Evolutionary conservation across 2,113 vertebrate species (phyloP), one percentile per base, ranked within the genome.

Genomic region (crab-eating macaque (Macaca fascicularis)): DNA sequence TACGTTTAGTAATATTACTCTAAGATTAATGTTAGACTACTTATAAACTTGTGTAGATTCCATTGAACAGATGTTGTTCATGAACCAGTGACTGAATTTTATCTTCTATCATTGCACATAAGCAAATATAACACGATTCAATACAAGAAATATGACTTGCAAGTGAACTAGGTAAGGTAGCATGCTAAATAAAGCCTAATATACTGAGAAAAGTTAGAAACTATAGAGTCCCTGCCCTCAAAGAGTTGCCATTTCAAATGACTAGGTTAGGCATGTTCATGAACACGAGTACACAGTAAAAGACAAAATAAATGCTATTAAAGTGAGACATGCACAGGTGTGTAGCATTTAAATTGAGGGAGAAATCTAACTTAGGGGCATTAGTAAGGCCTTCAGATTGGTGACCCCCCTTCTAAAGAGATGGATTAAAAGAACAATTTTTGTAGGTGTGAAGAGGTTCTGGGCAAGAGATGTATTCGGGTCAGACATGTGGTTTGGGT

Each of bases 241-340:
- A 69, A 89, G 64, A 45, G 45, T 32, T 79, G 45, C 45, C 83
- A 87, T 25, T 25, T 97, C 75, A 95, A 76, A 61, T 85, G 50
- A 81, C 5, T 69, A 59, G 12, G 3, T 40, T 59, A 57, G 40
- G 5, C 10, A 30, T 83, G 10, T 75, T 83, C 11, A 23, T 89
- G 48, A 83, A 61, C 27, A 5, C 52, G 35, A 83, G 6, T 80
- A 10, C 9, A 32, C 11, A 67, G 17, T 67, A 67, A 84, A 85
- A 35, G 35, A 45, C 23, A 88, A 95, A 94, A 55, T 57, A 82
- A 89, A 35, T 25, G 4, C 20, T 57, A 2, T 8, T 32, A 84
- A 25, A 76, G 2, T 64, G 13, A 16, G 3, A 9, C 2, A 57
- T 5, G 5, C 0, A 22, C 4, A 45, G 1, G 2, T 55, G 1